These are phyloP conservation scores for Phymorhynchus buccinoides DNA, from an alignment of 1,140 invertebrate species.

Conservation along the genomic window DNA sequence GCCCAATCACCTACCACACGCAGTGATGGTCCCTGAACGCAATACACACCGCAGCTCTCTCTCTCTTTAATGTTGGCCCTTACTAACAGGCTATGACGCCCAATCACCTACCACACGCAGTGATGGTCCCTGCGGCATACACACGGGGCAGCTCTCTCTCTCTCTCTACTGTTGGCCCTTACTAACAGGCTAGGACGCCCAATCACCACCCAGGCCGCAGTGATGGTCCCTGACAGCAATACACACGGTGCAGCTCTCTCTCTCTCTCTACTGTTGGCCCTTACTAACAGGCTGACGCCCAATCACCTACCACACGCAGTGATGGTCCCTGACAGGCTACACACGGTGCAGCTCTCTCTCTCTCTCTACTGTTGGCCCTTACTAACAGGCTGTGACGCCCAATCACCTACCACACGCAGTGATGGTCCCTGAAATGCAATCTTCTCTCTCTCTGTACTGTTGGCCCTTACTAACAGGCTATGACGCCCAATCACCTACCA, in stretches of 20 bases:
- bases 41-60: conserved; percentile 87
- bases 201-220: conserved; percentile 81
- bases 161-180: not conserved
- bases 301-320: conserved; percentile 83
- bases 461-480: not conserved
- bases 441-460: conserved; percentile 88
- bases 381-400: no score
- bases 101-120: not conserved
- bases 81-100: not conserved
- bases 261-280: not conserved
- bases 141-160: not conserved
- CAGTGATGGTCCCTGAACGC: conserved; percentile 92
- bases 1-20: conserved; percentile 78
- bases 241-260: conserved; percentile 81
- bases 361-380: conserved; percentile 80
- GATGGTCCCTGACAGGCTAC: conserved; percentile 90
- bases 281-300: not conserved
- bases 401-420: no score
- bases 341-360: conserved; percentile 87
- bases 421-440: no score
- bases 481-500: not conserved
- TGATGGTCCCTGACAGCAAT: conserved; percentile 92
- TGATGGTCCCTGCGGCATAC: not conserved
- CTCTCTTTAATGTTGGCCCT: conserved; percentile 82
- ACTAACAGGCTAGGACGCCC: not conserved